phyloP scores from a whole-genome alignment of 2,797 vertebrate genomes.

The Thripadectes ignobilis region DNA sequence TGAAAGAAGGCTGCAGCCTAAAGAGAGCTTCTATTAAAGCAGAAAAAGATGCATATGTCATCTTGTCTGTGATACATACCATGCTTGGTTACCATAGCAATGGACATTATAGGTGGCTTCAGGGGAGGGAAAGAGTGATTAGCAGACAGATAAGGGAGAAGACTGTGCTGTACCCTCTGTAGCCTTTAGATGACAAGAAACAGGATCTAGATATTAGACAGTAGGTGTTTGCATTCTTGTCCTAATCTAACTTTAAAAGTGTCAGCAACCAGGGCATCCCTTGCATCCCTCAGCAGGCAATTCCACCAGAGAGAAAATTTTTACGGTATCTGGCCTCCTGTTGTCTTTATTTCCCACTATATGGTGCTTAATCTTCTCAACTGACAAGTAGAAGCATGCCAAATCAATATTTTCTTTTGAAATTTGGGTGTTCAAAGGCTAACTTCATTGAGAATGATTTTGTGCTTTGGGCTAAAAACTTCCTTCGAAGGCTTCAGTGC shows the following conservation, averaged over 20 bases:
- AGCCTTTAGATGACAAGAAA: slow-evolving; percentile 15
- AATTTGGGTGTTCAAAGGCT: slow-evolving; percentile 25
- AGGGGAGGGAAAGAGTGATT: slow-evolving; percentile 30
- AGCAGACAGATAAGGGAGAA: slow-evolving; percentile 7
- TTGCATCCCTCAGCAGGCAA: not conserved
- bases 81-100: slow-evolving; percentile 42
- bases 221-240: not conserved
- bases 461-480: slow-evolving; percentile 21
- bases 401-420: slow-evolving; percentile 44
- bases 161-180: not conserved
- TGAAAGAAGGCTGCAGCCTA: not conserved
- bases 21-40: slow-evolving; percentile 16
- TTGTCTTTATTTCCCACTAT: slow-evolving; percentile 17
- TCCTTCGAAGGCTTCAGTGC: not conserved
- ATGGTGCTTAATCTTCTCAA: slow-evolving; percentile 19
- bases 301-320: slow-evolving; percentile 5
- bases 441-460: not conserved
- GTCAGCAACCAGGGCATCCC: not conserved
- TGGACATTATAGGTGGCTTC: slow-evolving; percentile 50
- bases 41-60: slow-evolving; percentile 35
- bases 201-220: not conserved
- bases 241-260: slow-evolving; percentile 1
- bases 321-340: not conserved
- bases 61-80: slow-evolving; percentile 24
- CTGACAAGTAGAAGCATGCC: not conserved